phyloP scores from a whole-genome alignment of 1,140 invertebrate species.

The Zaprionus ornatus region DNA sequence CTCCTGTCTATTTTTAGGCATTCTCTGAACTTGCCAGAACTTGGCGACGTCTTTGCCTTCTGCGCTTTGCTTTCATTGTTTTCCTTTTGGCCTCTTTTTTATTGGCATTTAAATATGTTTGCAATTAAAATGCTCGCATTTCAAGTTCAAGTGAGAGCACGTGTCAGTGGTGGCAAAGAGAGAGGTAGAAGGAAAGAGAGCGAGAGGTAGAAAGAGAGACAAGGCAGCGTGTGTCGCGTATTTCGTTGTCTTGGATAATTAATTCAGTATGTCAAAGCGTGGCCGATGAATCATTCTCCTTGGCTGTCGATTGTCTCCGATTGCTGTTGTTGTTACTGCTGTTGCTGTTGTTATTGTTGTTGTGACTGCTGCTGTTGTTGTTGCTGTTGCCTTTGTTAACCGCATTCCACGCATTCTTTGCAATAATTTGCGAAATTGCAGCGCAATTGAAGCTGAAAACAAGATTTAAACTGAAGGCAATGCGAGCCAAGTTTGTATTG shows the following conservation, averaged over 20 bases:
- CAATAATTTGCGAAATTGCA: slow-evolving; percentile 62
- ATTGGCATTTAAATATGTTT: slow-evolving; percentile 63
- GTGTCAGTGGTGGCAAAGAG: slow-evolving; percentile 21
- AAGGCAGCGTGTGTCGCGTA: not conserved
- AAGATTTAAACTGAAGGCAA: slow-evolving; percentile 21
- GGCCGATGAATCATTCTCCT: slow-evolving; percentile 61
- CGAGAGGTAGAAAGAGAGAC: slow-evolving; percentile 7
- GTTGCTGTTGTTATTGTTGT: slow-evolving; percentile 20
- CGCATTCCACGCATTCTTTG: slow-evolving; percentile 72
- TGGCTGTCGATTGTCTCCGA: slow-evolving; percentile 14
- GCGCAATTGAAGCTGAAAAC: slow-evolving; percentile 24
- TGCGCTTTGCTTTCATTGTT: slow-evolving; percentile 2
- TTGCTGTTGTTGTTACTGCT: slow-evolving; percentile 25
- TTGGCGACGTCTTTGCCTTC: slow-evolving; percentile 7
- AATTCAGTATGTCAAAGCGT: slow-evolving; percentile 68
- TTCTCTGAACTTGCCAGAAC: not conserved
- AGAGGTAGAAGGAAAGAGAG: not conserved
- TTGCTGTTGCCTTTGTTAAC: slow-evolving; percentile 39
- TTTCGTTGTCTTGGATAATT: slow-evolving; percentile 32
- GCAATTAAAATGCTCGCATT: slow-evolving; percentile 67
- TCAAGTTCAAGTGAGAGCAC: slow-evolving; percentile 71
- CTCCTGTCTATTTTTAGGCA: slow-evolving; percentile 23
- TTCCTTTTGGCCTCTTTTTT: slow-evolving; percentile 22
- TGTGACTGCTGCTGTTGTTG: slow-evolving; percentile 15
- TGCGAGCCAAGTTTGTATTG: slow-evolving; percentile 9